Percentiles rank a stretch among this genome's conserved stretches.
phyloP scores from a whole-genome alignment of 2,888 invertebrate genomes.

The Eupithecia exiguata region DNA sequence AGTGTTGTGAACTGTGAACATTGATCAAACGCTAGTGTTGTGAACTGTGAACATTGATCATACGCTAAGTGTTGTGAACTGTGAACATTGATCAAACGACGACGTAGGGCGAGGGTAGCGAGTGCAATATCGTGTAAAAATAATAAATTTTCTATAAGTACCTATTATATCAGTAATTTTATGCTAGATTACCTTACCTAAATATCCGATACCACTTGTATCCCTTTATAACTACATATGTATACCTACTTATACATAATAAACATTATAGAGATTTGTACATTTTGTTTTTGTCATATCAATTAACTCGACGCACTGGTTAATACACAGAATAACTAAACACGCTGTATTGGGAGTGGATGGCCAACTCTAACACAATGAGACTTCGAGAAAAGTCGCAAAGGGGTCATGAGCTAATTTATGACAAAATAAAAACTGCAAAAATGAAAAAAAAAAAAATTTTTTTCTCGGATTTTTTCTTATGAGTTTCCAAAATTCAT shows the following conservation, averaged over 20 bases:
- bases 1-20: not conserved
- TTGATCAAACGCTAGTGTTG: not conserved
- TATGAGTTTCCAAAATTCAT: too few species aligned
- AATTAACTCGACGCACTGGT: not conserved
- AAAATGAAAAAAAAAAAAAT: too few species aligned
- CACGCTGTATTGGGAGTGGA: too few species aligned
- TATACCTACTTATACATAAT: conserved; percentile 70
- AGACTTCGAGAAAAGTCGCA: too few species aligned
- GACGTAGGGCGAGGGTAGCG: conserved; percentile 43
- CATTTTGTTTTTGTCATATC: conserved; percentile 46
- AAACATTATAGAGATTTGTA: conserved; percentile 77
- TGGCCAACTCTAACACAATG: too few species aligned
- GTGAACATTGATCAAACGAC: conserved; percentile 21
- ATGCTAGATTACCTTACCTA: conserved; percentile 65
- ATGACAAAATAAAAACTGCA: too few species aligned
- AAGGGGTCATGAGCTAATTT: too few species aligned
- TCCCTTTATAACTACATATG: conserved; percentile 60
- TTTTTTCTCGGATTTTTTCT: too few species aligned
- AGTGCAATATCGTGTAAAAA: conserved; percentile 50
- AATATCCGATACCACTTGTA: conserved; percentile 57
- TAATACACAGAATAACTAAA: too few species aligned
- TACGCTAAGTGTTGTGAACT: not conserved
- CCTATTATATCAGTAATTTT: conserved; percentile 61
- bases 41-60: not conserved
- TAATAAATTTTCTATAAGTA: conserved; percentile 41